Evolutionary conservation across 2,888 invertebrate species (phyloP).

Genomic region (Teleogryllus oceanicus): DNA sequence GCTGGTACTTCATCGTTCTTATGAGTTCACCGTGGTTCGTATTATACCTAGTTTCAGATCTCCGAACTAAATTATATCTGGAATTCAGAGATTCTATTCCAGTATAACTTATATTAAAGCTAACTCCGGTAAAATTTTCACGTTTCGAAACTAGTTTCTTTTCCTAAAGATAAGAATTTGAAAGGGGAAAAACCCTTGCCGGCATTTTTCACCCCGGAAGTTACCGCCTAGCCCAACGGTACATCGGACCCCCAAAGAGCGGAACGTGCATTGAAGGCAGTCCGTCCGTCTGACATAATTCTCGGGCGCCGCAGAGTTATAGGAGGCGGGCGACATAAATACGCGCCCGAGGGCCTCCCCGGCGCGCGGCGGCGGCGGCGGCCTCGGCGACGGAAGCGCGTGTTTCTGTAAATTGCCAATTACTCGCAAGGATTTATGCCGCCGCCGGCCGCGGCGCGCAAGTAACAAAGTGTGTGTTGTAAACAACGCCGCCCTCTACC

Average conservation of each 20-base stretch:
- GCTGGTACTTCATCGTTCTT: too few species aligned
- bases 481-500: neutral
- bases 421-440: slow-evolving; percentile 1
- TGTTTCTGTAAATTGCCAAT: slow-evolving; percentile 18
- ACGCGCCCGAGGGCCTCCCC: neutral
- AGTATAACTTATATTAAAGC: too few species aligned
- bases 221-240: neutral
- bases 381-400: neutral
- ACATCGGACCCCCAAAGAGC: neutral
- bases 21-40: too few species aligned
- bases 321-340: neutral
- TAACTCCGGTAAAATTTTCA: too few species aligned
- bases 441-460: neutral
- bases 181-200: neutral
- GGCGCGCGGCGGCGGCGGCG: neutral
- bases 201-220: neutral
- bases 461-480: slow-evolving; percentile 7
- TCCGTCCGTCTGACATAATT: neutral
- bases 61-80: too few species aligned
- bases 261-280: neutral
- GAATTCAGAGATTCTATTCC: too few species aligned
- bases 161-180: too few species aligned
- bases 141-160: too few species aligned
- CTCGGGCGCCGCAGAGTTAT: neutral
- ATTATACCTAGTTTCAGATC: too few species aligned